A percentile compares a stretch with the other conserved stretches of the same genome.
Conservation (phyloP, 2,113 vertebrate genomes). For the Otus sunia region DNA sequence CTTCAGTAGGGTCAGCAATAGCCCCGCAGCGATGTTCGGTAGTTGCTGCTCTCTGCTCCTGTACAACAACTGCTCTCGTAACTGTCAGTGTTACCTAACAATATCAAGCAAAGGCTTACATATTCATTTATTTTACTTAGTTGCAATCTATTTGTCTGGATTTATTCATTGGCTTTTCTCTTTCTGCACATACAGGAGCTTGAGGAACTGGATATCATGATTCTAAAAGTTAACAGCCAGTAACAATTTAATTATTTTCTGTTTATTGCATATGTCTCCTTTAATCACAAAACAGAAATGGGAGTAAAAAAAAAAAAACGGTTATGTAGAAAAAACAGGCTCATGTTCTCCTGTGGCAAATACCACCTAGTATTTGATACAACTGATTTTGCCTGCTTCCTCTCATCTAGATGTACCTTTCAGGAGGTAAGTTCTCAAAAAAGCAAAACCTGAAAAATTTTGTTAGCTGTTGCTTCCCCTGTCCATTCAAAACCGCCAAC, state of each 20-base stretch:
- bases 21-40: rapidly evolving
- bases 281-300: neutral
- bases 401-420: neutral
- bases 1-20: rapidly evolving
- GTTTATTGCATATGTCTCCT: neutral
- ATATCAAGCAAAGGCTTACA: neutral
- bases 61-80: neutral
- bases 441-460: neutral
- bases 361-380: neutral
- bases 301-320: neutral
- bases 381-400: neutral
- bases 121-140: neutral
- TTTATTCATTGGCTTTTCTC: neutral
- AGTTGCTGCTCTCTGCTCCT: neutral
- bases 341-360: neutral
- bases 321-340: neutral
- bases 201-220: neutral
- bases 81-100: neutral
- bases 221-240: neutral
- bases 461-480: neutral
- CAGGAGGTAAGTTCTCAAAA: neutral
- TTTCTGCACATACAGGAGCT: neutral
- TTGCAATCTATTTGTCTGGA: neutral
- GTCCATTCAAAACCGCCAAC: neutral
- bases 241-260: neutral